phyloP scores from a whole-genome alignment of 2,113 vertebrate species.

The Campylomormyrus tamandua region DNA sequence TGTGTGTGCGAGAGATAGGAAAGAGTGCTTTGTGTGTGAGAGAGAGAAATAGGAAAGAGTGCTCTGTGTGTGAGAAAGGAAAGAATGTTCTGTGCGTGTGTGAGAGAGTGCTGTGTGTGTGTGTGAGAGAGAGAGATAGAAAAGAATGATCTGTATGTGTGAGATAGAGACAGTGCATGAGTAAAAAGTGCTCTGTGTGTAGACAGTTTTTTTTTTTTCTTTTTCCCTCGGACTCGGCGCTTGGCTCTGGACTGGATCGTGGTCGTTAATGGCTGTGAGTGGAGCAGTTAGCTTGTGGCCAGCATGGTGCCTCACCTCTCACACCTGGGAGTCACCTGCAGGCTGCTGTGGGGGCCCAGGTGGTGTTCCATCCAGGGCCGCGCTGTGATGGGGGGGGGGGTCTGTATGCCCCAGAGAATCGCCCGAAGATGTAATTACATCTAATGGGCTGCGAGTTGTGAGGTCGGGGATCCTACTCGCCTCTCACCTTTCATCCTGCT shows the following conservation, averaged over 20 bases:
- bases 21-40: neutral
- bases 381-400: neutral
- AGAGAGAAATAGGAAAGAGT: neutral
- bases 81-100: neutral
- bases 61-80: neutral
- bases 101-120: neutral
- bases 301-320: neutral
- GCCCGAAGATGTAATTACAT: conserved; percentile 11
- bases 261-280: neutral
- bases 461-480: neutral
- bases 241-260: neutral
- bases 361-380: neutral
- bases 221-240: neutral
- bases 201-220: neutral
- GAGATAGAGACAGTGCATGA: neutral
- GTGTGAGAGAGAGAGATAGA: neutral
- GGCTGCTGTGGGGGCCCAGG: neutral
- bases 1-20: too few species aligned
- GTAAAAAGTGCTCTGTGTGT: neutral
- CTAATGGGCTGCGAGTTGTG: neutral
- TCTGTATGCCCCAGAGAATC: neutral
- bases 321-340: neutral
- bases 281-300: neutral
- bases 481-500: neutral
- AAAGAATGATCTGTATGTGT: neutral